A percentile compares a stretch with the other conserved stretches of the same genome.
Conservation (phyloP, 2,888 invertebrate genomes). For the Drosophila aldrichi region DNA sequence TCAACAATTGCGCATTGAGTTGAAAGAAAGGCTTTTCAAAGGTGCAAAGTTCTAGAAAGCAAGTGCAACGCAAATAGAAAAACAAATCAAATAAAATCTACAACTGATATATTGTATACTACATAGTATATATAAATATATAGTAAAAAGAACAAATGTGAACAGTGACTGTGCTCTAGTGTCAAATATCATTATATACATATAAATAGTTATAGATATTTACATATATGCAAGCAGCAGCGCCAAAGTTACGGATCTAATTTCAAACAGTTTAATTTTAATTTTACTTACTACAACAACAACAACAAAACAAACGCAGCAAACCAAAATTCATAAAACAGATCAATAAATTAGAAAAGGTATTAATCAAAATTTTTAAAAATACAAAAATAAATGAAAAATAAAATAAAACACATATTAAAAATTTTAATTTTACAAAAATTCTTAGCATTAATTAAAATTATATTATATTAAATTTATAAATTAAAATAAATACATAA, state of each 20-base stretch:
- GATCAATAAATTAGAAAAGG: slow-evolving; percentile 68
- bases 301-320: slow-evolving; percentile 14
- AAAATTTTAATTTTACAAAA: neutral
- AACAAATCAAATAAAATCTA: slow-evolving; percentile 23
- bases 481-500: too few species aligned
- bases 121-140: slow-evolving; percentile 2
- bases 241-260: slow-evolving; percentile 71
- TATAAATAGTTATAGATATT: slow-evolving; percentile 3
- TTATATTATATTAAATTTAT: too few species aligned
- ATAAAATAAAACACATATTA: neutral
- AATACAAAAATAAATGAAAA: neutral
- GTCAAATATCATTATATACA: neutral
- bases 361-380: slow-evolving; percentile 50
- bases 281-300: slow-evolving; percentile 14
- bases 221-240: slow-evolving; percentile 35
- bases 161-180: slow-evolving; percentile 18
- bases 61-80: slow-evolving; percentile 28
- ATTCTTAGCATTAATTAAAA: too few species aligned
- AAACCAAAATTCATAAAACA: slow-evolving; percentile 12
- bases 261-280: slow-evolving; percentile 57
- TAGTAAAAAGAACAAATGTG: slow-evolving; percentile 47
- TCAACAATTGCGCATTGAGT: slow-evolving; percentile 34
- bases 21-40: slow-evolving; percentile 29
- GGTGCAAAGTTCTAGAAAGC: slow-evolving; percentile 28
- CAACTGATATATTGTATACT: slow-evolving; percentile 26